phyloP scores from a whole-genome alignment of 1,140 invertebrate genomes.

The Ctenoplectra terminalis region DNA sequence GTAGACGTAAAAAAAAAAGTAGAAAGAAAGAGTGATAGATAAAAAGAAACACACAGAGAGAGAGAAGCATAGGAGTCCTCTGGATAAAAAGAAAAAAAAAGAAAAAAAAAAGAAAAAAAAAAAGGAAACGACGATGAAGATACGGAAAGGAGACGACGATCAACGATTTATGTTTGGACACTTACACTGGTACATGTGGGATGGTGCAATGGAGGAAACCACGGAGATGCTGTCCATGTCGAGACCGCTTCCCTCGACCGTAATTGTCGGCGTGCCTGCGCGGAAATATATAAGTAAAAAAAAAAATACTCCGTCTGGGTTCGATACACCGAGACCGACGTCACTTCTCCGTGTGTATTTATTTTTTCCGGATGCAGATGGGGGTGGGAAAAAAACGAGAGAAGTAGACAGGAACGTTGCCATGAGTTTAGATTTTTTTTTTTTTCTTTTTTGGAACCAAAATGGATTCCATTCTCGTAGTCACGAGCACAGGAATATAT shows the following conservation, averaged over 20 bases:
- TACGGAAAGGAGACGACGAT: constrained; percentile 49
- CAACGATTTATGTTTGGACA: constrained; percentile 76
- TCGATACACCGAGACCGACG: constrained; percentile 41
- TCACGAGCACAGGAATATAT: too few relatives aligned
- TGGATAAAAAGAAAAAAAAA: neutral
- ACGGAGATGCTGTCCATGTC: constrained; percentile 90
- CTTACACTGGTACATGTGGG: constrained; percentile 93
- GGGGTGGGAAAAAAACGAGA: neutral
- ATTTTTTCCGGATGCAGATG: neutral
- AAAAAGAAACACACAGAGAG: constrained; percentile 7
- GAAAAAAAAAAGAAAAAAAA: neutral
- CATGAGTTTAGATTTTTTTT: neutral
- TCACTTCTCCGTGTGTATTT: constrained; percentile 15
- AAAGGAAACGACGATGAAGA: constrained; percentile 24
- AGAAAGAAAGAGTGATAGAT: neutral
- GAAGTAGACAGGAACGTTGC: neutral
- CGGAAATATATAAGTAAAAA: constrained; percentile 75
- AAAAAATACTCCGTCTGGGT: constrained; percentile 27
- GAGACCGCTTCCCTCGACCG: constrained; percentile 86
- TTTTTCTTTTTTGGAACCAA: too few relatives aligned
- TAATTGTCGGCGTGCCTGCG: constrained; percentile 86
- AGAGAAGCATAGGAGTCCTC: constrained; percentile 30
- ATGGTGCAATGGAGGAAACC: constrained; percentile 88
- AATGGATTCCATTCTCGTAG: too few relatives aligned
- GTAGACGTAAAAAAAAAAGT: neutral